phyloP scores from a whole-genome alignment of 2,888 invertebrate genomes.

The Lymantria dispar region DNA sequence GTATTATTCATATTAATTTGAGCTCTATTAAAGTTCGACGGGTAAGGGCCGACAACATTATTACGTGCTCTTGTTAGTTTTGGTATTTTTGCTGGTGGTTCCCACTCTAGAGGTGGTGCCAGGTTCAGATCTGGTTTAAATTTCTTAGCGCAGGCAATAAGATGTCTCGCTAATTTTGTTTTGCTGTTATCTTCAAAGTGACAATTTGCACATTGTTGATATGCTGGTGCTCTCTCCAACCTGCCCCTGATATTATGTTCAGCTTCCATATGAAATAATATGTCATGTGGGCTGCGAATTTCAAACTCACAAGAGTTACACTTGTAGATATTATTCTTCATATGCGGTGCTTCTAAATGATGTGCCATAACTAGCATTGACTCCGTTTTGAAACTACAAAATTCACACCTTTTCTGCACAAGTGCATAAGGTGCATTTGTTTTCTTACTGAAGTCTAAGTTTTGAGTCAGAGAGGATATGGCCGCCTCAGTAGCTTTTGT shows the following conservation, averaged over 20 bases:
- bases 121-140: slow-evolving; percentile 95
- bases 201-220: slow-evolving; percentile 97
- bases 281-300: slow-evolving; percentile 94
- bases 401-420: slow-evolving; percentile 92
- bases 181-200: slow-evolving; percentile 97
- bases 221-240: slow-evolving; percentile 93
- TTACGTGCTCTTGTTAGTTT: slow-evolving; percentile 78
- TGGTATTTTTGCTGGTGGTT: slow-evolving; percentile 96
- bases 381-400: slow-evolving; percentile 96
- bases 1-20: slow-evolving; percentile 72
- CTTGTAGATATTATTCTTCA: slow-evolving; percentile 92
- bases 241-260: slow-evolving; percentile 95
- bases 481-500: slow-evolving; percentile 90
- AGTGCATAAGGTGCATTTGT: slow-evolving; percentile 92
- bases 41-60: slow-evolving; percentile 70
- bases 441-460: slow-evolving; percentile 93
- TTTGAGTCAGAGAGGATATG: slow-evolving; percentile 92
- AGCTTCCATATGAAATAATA: slow-evolving; percentile 96
- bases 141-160: slow-evolving; percentile 94
- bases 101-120: slow-evolving; percentile 95
- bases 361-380: slow-evolving; percentile 93
- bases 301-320: slow-evolving; percentile 94
- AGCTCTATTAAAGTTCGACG: slow-evolving; percentile 73
- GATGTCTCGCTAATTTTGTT: slow-evolving; percentile 94
- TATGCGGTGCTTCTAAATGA: slow-evolving; percentile 96